phyloP scores from a whole-genome alignment of 2,888 invertebrate genomes.

The Gryllus longicercus region DNA sequence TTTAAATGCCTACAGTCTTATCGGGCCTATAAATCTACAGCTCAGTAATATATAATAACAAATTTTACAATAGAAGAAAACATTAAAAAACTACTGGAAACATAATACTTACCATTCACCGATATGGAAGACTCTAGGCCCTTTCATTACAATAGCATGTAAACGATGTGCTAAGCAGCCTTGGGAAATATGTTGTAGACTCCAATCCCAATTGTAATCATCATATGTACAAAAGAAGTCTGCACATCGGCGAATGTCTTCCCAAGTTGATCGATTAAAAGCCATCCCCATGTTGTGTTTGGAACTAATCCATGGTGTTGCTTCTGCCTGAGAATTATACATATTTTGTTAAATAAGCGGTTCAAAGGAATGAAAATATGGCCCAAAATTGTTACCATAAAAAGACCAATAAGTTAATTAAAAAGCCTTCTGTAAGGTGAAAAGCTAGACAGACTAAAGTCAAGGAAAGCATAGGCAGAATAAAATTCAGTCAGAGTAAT shows the following conservation, averaged over 20 bases:
- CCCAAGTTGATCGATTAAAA: slow-evolving; percentile 86
- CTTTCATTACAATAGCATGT: slow-evolving; percentile 83
- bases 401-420: no score
- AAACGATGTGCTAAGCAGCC: slow-evolving; percentile 73
- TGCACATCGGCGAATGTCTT: slow-evolving; percentile 72
- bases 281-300: slow-evolving; percentile 99
- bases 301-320: slow-evolving; percentile 91
- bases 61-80: not conserved
- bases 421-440: no score
- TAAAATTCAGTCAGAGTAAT: no score
- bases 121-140: slow-evolving; percentile 95
- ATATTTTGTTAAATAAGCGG: no score
- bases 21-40: no score
- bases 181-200: slow-evolving; percentile 85
- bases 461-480: no score
- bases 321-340: slow-evolving; percentile 66
- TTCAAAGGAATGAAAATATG: no score
- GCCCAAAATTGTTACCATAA: no score
- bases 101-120: slow-evolving; percentile 82
- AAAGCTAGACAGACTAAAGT: no score
- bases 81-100: slow-evolving; percentile 34
- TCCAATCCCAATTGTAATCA: slow-evolving; percentile 99
- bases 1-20: no score
- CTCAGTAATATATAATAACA: not conserved
- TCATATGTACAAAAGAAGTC: slow-evolving; percentile 92